These are phyloP conservation scores for Siphlonurus alternatus DNA, from an alignment of 2,888 invertebrate genomes.

Conservation along the genomic window DNA sequence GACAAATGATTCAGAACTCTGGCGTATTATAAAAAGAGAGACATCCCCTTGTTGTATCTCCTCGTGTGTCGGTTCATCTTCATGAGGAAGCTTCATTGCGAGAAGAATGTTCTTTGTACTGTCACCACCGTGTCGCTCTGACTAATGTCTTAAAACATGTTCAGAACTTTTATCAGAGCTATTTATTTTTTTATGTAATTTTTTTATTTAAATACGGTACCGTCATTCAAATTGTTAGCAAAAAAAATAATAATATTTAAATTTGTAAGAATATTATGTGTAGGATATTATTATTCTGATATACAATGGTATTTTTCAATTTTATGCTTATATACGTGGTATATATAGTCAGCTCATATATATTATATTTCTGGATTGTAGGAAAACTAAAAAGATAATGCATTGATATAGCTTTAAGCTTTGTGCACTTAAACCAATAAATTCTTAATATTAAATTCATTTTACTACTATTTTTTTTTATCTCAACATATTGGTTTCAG, in stretches of 20 bases:
- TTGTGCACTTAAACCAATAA: not conserved
- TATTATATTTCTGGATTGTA: not conserved
- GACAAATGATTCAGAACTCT: too few species aligned
- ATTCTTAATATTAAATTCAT: not conserved
- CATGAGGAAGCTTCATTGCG: too few species aligned
- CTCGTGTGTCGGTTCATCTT: too few species aligned
- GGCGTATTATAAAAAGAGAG: too few species aligned
- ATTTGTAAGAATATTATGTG: too few species aligned
- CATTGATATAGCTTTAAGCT: not conserved
- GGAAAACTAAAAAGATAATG: not conserved
- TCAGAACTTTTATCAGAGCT: not conserved
- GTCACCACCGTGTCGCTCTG: too few species aligned
- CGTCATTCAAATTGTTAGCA: too few species aligned
- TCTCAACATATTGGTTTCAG: not conserved
- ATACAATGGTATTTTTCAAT: not conserved
- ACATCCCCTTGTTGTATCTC: too few species aligned
- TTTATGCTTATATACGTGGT: not conserved
- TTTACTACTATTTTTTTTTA: not conserved
- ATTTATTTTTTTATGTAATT: not conserved
- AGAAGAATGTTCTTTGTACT: too few species aligned
- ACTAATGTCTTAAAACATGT: not conserved
- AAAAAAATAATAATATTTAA: too few species aligned
- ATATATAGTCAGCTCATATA: not conserved
- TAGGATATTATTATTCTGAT: too few species aligned
- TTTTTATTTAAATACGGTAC: not conserved